Conservation (phyloP, 2,888 invertebrate species). For the Cremastinae sp. region DNA sequence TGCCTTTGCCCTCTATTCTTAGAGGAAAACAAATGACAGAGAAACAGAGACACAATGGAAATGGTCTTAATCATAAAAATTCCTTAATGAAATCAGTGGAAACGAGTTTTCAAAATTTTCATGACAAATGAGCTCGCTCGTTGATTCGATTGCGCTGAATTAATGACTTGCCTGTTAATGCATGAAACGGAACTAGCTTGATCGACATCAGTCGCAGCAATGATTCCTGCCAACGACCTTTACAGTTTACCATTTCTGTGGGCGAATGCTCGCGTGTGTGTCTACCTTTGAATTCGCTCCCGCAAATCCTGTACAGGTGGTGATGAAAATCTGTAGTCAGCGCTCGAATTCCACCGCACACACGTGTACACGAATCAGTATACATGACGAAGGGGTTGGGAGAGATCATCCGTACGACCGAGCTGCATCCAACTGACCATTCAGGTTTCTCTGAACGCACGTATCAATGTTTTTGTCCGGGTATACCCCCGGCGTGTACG, state of each 20-base stretch:
- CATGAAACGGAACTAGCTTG: background rate
- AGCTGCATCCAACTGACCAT: slow-evolving; percentile 13
- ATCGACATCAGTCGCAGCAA: background rate
- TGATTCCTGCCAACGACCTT: slow-evolving; percentile 1
- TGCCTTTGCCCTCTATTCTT: no score
- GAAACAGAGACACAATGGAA: no score
- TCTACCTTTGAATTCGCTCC: slow-evolving; percentile 37
- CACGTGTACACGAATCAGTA: background rate
- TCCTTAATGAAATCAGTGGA: no score
- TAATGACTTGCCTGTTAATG: no score
- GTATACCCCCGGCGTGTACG: slow-evolving; percentile 1
- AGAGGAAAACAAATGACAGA: no score
- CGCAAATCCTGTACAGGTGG: slow-evolving; percentile 40
- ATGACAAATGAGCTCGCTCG: slow-evolving; percentile 27
- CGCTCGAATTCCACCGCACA: slow-evolving; percentile 36
- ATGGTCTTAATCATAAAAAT: no score
- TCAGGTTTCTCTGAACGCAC: background rate
- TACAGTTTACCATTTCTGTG: background rate
- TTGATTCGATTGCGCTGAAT: slow-evolving; percentile 2
- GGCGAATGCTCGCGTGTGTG: background rate
- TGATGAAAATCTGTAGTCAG: slow-evolving; percentile 46
- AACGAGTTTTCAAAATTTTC: background rate
- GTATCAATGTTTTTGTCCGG: slow-evolving; percentile 6
- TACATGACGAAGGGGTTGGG: slow-evolving; percentile 25
- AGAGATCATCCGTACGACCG: slow-evolving; percentile 25